Evolutionary conservation across 2,888 invertebrate genomes (phyloP).

Genomic region (Synanthedon tipuliformis): DNA sequence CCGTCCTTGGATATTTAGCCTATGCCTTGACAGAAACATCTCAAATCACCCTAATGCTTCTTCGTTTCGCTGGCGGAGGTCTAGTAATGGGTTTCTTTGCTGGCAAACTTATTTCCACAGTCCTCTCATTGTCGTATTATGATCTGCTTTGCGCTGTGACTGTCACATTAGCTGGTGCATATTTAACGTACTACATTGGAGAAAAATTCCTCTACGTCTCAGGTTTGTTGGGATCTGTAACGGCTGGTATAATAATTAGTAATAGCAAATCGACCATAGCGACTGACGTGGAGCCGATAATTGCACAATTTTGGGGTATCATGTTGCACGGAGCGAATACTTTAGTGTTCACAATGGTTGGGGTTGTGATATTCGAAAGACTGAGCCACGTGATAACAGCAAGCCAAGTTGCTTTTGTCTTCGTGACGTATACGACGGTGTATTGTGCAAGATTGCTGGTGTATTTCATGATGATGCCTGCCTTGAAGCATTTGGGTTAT

Average conservation of each 20-base stretch:
- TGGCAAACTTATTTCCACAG: constrained; percentile 38
- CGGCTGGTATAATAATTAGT: constrained; percentile 47
- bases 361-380: constrained; percentile 70
- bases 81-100: constrained; percentile 42
- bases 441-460: constrained; percentile 59
- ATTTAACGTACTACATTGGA: constrained; percentile 50
- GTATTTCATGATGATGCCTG: constrained; percentile 59
- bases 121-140: constrained; percentile 46
- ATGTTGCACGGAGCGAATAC: constrained; percentile 58
- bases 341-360: constrained; percentile 71
- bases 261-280: constrained; percentile 44
- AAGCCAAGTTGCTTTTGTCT: constrained; percentile 42
- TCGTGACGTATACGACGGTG: constrained; percentile 57
- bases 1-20: constrained; percentile 41
- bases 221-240: constrained; percentile 43
- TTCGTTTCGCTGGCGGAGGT: constrained; percentile 50
- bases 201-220: constrained; percentile 58
- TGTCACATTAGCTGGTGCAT: constrained; percentile 44
- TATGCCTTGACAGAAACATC: constrained; percentile 33
- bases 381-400: constrained; percentile 50
- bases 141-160: constrained; percentile 46
- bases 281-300: constrained; percentile 46
- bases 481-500: constrained; percentile 65
- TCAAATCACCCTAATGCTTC: constrained; percentile 38
- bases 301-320: constrained; percentile 45